These are phyloP conservation scores for Marmota monax DNA, from an alignment of 2,113 vertebrate genomes.

Conservation along the genomic window DNA sequence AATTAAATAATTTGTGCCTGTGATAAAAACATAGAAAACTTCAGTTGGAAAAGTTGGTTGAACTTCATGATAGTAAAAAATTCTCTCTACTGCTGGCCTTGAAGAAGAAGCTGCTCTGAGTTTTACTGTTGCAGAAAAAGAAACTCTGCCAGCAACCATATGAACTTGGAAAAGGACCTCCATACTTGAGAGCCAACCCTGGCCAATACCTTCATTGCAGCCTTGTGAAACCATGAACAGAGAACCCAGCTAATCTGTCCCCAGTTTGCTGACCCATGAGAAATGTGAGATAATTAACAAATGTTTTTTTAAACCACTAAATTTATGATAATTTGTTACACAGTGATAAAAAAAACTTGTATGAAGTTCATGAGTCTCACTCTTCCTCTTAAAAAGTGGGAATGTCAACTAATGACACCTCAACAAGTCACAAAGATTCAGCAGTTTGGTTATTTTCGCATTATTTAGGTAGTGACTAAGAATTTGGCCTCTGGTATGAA, in stretches of 20 bases:
- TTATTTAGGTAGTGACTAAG: background rate
- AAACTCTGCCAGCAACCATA: background rate
- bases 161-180: background rate
- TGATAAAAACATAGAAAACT: conserved; percentile 45
- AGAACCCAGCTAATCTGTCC: background rate
- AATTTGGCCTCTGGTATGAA: background rate
- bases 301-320: background rate
- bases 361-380: background rate
- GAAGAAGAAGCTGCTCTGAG: background rate
- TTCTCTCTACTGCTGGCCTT: background rate
- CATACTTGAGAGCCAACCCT: background rate
- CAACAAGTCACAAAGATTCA: background rate
- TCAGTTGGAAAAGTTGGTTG: conserved; percentile 15
- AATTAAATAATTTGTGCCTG: conserved; percentile 37
- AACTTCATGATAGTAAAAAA: conserved; percentile 10
- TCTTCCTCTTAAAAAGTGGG: background rate
- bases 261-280: background rate
- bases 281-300: conserved; percentile 1
- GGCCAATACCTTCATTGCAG: background rate
- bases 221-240: background rate
- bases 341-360: background rate
- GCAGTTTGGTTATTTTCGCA: background rate
- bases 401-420: background rate
- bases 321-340: background rate
- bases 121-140: background rate